These are phyloP conservation scores for Calameuta pallipes DNA, from an alignment of 2,888 invertebrate genomes.

Conservation along the genomic window DNA sequence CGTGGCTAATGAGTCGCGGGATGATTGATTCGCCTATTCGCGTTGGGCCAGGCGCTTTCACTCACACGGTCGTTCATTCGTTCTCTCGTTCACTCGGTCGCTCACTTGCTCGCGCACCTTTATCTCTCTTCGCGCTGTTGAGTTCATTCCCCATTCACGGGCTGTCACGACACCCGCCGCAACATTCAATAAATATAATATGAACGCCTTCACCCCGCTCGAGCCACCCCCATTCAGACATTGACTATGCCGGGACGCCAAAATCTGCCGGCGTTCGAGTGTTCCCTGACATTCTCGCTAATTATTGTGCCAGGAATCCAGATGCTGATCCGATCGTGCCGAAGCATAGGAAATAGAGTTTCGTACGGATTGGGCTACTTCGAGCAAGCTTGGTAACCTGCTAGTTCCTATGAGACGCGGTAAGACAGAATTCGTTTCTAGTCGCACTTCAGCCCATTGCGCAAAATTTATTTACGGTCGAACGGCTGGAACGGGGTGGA, in stretches of 20 bases:
- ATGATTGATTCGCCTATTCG: conserved; percentile 61
- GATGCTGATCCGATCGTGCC: not conserved
- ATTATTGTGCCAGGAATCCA: conserved; percentile 2
- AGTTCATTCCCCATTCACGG: conserved; percentile 23
- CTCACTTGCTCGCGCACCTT: conserved; percentile 36
- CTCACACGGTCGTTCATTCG: conserved; percentile 24
- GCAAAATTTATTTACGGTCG: not conserved
- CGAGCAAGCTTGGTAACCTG: not conserved
- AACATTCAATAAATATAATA: conserved; percentile 49
- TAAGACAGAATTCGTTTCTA: not conserved
- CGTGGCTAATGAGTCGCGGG: conserved; percentile 63
- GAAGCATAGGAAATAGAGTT: not conserved
- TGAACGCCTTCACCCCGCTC: conserved; percentile 42
- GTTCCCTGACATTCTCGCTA: not conserved
- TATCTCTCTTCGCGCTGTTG: conserved; percentile 38
- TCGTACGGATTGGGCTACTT: not conserved
- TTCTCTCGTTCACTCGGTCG: conserved; percentile 13
- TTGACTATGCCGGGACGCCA: not conserved
- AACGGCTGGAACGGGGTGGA: not conserved
- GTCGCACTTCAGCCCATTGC: not conserved
- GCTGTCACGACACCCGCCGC: conserved; percentile 32
- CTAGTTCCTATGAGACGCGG: too few species aligned
- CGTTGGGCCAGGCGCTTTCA: conserved; percentile 48
- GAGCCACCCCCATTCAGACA: conserved; percentile 17
- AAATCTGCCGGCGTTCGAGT: conserved; percentile 4